Base-by-base conservation (phyloP, 1,140 invertebrate species). In the Tetramorium simillimum region DNA sequence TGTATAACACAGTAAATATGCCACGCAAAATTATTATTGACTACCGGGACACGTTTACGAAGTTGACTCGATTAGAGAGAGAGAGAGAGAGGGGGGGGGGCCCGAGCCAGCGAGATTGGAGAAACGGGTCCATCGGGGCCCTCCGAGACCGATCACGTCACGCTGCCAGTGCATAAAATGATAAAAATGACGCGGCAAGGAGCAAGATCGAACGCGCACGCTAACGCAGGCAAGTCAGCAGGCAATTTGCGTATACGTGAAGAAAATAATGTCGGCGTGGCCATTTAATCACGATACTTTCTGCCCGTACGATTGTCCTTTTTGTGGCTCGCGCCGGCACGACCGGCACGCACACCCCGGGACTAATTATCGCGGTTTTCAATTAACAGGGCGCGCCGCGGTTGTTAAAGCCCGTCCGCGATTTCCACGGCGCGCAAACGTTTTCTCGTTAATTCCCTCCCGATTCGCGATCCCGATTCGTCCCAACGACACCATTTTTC, bases 301-400 rank as follows among this genome's bases (percentile, higher is more conserved):
- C 5, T 46, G 75, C 37, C 21, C 37, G 49, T 56, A 37, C 28
- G 53, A 75, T 21, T 73, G 53, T 62, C 14, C 80, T 84, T 84
- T 84, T 84, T 75, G 53, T 33, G 24, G 24, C 53, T 63, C 37
- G 40, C 40, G 53, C 18, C 24, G 18, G 16, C 77, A 37, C 40
- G 16, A 10, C 24, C 43, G 62, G 14, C 46, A 65, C 28, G 28
- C 65, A 72, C 46, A 53, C 7, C 7, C 28, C n/a, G 21, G 40
- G 46, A 72, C 37, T 82, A 82, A 73, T 84, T 73, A 84, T 84
- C 40, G 24, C 69, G 40, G n/a, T 60, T 62, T 62, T 84, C 43
- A 75, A 84, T 84, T 62, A 84, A 82, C 6, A 21, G 5, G 5
- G 24, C n/a, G 7, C 18, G 6, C 14, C 28, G n/a, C 3, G 18